Conservation (phyloP, 2,797 vertebrate genomes). For the Platalea minor region DNA sequence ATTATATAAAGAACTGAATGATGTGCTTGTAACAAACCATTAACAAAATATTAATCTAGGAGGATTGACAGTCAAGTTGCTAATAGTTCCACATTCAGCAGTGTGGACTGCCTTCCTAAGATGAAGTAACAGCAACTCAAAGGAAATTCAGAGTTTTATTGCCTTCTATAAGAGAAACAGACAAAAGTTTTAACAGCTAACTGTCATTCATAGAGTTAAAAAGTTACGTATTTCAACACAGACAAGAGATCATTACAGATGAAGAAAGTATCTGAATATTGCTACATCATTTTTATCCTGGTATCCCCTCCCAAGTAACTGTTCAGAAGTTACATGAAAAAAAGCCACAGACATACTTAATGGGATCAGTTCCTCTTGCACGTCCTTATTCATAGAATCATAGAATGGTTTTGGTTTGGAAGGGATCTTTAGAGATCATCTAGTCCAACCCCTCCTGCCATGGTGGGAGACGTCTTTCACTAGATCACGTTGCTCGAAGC, state of each 20-base stretch:
- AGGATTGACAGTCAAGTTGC: background rate
- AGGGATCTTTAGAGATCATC: background rate
- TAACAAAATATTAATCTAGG: background rate
- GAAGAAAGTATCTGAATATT: background rate
- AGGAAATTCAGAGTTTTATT: background rate
- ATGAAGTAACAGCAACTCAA: background rate
- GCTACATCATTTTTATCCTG: background rate
- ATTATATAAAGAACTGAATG: background rate
- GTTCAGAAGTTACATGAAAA: background rate
- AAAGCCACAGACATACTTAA: background rate
- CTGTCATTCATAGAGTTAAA: background rate
- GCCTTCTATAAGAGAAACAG: background rate
- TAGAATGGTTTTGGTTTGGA: background rate
- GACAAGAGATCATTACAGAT: background rate
- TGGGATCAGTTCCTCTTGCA: background rate
- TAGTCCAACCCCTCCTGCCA: background rate
- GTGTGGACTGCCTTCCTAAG: background rate
- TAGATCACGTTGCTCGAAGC: background rate
- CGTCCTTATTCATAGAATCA: background rate
- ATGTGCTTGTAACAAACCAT: background rate
- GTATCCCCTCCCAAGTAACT: background rate
- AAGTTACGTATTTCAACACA: background rate
- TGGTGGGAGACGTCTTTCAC: background rate
- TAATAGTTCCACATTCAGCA: background rate
- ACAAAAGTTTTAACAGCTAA: background rate